phyloP scores from a whole-genome alignment of 2,113 vertebrate genomes.

The Ictalurus punctatus region DNA sequence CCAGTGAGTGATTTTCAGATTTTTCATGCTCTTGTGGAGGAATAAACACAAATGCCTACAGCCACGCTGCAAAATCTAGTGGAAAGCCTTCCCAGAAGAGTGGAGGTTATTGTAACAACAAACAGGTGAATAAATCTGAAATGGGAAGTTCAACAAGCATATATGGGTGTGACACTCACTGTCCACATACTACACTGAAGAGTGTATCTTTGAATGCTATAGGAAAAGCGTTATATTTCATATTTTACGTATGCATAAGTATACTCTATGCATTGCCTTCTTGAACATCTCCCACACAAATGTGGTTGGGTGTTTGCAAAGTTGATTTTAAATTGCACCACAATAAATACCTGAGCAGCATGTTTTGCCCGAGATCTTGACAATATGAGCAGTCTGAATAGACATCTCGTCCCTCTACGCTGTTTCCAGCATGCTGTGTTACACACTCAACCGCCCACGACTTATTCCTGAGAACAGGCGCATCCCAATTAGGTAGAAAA shows the following conservation, averaged over 20 bases:
- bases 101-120: not conserved
- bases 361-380: not conserved
- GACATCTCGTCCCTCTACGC: not conserved
- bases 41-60: not conserved
- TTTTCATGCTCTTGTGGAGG: not conserved
- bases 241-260: too few relatives aligned
- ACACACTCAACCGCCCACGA: not conserved
- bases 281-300: not conserved
- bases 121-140: not conserved
- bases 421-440: constrained; percentile 1
- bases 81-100: too few relatives aligned
- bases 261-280: not conserved
- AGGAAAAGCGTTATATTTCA: not conserved
- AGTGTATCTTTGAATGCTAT: not conserved
- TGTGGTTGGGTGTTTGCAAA: not conserved
- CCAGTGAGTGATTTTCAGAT: not conserved
- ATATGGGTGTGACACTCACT: not conserved
- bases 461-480: not conserved
- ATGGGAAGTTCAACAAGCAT: not conserved
- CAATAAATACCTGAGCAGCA: not conserved
- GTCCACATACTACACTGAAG: not conserved
- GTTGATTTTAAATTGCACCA: not conserved
- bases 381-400: not conserved
- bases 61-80: not conserved
- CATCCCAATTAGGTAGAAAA: constrained; percentile 7